These are phyloP conservation scores for Nymphalis c-album DNA, from an alignment of 2,888 invertebrate species.

Conservation along the genomic window DNA sequence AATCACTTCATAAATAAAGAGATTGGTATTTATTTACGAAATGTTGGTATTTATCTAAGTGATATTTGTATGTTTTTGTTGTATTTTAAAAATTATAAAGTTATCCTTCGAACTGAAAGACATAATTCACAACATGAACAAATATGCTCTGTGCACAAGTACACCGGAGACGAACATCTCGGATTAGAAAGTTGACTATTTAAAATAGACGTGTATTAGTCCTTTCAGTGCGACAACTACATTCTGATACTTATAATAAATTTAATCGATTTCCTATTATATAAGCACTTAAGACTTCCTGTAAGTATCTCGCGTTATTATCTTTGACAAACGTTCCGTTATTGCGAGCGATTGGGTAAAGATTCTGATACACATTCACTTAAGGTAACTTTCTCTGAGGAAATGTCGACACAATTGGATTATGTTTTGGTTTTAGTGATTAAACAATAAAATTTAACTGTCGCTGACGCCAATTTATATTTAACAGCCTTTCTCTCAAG, in stretches of 20 bases:
- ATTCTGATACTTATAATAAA: neutral
- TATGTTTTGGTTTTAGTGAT: neutral
- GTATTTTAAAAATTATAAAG: too few relatives aligned
- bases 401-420: slow-evolving; percentile 16
- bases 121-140: too few relatives aligned
- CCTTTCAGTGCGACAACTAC: too few relatives aligned
- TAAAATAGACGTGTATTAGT: too few relatives aligned
- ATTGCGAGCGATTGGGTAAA: slow-evolving; percentile 12
- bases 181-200: too few relatives aligned
- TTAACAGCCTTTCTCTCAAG: neutral
- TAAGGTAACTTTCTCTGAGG: slow-evolving; percentile 30
- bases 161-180: too few relatives aligned
- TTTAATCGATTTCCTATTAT: slow-evolving; percentile 8
- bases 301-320: neutral
- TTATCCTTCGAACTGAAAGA: too few relatives aligned
- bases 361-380: slow-evolving; percentile 25
- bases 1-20: too few relatives aligned
- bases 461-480: neutral
- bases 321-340: slow-evolving; percentile 27
- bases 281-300: slow-evolving; percentile 16
- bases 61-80: too few relatives aligned
- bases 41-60: too few relatives aligned
- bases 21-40: too few relatives aligned
- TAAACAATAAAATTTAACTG: neutral
- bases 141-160: too few relatives aligned